Conservation (phyloP, 1,140 invertebrate genomes). For the Calliphora vicina region DNA sequence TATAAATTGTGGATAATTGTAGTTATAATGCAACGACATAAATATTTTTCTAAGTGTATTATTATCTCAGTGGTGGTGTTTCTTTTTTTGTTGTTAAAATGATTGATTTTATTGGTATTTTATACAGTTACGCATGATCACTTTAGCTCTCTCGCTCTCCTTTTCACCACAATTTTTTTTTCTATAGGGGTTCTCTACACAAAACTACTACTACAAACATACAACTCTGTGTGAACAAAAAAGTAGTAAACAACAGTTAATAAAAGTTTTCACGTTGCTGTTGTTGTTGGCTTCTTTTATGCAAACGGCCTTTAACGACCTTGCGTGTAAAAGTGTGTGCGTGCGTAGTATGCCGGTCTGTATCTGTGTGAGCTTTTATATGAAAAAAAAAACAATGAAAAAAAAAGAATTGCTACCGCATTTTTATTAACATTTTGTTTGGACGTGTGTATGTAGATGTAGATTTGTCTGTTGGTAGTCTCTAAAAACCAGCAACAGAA, state of each 20-base stretch:
- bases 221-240: not conserved
- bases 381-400: not conserved
- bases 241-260: no score
- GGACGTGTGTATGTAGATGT: not conserved
- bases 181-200: not conserved
- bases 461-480: not conserved
- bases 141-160: not conserved
- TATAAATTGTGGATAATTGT: not conserved
- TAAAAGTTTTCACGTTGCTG: no score
- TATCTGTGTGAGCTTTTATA: not conserved
- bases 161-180: not conserved
- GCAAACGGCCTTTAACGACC: conserved; percentile 62
- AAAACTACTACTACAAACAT: not conserved
- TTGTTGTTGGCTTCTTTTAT: conserved; percentile 36
- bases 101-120: conserved; percentile 25
- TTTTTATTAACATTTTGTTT: not conserved
- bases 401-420: conserved; percentile 26
- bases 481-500: not conserved
- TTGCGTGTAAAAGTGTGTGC: conserved; percentile 42
- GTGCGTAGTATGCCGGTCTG: no score
- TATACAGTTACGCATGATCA: conserved; percentile 27
- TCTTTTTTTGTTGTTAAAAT: not conserved
- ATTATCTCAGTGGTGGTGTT: not conserved
- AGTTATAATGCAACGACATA: not conserved
- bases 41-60: conserved; percentile 19